Percentiles rank a stretch among this genome's conserved stretches.
Conservation (phyloP, 2,797 vertebrate genomes). For the Sebastolobus alascanus region DNA sequence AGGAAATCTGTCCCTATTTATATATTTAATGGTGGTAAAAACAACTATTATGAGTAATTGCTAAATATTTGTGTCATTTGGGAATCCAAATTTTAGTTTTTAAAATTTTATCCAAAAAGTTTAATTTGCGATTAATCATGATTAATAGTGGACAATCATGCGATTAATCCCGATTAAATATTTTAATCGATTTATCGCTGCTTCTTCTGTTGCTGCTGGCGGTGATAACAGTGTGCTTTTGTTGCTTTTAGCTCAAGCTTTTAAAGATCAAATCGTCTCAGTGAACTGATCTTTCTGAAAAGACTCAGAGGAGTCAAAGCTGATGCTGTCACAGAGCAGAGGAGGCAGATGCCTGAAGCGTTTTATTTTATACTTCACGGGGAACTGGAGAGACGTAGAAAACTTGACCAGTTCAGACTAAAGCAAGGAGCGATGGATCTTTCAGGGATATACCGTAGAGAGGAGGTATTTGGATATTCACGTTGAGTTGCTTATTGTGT, state of each 20-base stretch:
- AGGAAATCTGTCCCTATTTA: background rate
- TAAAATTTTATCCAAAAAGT: too few relatives aligned
- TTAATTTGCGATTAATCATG: too few relatives aligned
- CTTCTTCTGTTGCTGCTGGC: background rate
- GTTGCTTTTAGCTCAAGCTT: background rate
- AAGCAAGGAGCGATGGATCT: background rate
- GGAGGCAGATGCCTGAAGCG: background rate
- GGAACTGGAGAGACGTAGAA: background rate
- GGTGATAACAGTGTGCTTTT: background rate
- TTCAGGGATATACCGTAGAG: background rate
- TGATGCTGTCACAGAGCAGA: background rate
- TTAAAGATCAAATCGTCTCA: conserved; percentile 1
- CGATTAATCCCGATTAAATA: too few relatives aligned
- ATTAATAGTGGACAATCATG: too few relatives aligned
- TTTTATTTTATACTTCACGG: background rate
- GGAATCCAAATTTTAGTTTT: too few relatives aligned
- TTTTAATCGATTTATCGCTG: background rate
- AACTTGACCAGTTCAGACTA: background rate
- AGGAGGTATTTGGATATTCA: background rate
- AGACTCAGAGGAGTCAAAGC: background rate
- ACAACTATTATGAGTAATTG: background rate
- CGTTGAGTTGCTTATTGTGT: background rate
- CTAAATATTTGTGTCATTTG: background rate
- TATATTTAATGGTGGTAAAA: background rate
- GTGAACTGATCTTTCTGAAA: background rate